Percentiles rank a stretch among this genome's conserved stretches.
These are phyloP conservation scores for Trachelipus rathkii DNA, from an alignment of 1,140 invertebrate genomes.

Conservation along the genomic window DNA sequence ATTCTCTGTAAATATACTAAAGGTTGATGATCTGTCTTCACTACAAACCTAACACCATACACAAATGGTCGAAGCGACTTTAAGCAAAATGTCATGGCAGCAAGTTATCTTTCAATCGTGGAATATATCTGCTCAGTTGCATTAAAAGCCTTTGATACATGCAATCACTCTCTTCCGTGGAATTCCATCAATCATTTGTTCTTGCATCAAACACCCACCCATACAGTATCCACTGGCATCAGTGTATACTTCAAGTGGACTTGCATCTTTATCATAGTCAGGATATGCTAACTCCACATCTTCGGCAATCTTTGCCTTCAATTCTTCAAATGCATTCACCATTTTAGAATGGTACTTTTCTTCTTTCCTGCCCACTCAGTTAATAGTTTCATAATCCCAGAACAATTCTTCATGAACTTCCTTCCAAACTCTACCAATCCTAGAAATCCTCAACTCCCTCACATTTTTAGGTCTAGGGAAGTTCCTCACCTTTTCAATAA, in stretches of 20 bases:
- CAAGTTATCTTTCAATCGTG: conserved; percentile 6
- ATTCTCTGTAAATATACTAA: too few species aligned
- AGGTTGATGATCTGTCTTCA: too few species aligned
- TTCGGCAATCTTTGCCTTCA: background rate
- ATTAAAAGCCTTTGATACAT: background rate
- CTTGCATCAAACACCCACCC: conserved; percentile 4
- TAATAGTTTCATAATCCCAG: background rate
- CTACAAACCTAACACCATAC: too few species aligned
- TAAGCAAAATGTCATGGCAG: background rate
- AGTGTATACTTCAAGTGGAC: conserved; percentile 6
- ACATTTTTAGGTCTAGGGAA: too few species aligned
- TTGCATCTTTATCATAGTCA: background rate
- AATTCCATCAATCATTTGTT: background rate
- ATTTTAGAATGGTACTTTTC: background rate
- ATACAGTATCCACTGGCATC: conserved; percentile 3
- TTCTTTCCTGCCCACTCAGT: conserved; percentile 4
- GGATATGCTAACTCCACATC: conserved; percentile 12
- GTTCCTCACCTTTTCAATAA: too few species aligned
- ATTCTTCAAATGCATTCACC: background rate
- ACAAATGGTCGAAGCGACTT: background rate
- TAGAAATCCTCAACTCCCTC: too few species aligned
- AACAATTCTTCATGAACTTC: too few species aligned
- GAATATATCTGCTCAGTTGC: background rate
- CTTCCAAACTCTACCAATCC: too few species aligned
- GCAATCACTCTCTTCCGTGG: background rate